A percentile compares a stretch with the other conserved stretches of the same genome.
phyloP scores from a whole-genome alignment of 2,113 vertebrate genomes.

The Odocoileus virginianus region DNA sequence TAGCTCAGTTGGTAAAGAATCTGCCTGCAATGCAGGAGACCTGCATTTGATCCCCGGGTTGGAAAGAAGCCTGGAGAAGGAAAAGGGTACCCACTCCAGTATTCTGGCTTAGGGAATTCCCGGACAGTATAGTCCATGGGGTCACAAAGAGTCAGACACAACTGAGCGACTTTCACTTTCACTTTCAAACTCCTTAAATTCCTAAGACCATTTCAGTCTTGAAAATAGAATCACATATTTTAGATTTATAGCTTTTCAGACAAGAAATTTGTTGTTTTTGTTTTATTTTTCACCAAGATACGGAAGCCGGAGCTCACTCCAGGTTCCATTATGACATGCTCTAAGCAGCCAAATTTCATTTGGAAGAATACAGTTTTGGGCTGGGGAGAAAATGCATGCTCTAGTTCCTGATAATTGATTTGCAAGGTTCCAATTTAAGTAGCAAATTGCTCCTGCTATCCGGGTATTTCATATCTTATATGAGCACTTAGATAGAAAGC shows the following conservation, averaged over 20 bases:
- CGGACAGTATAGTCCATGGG: not conserved
- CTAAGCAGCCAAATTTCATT: slow-evolving; percentile 38
- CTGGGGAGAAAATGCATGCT: slow-evolving; percentile 27
- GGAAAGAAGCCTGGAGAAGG: not conserved
- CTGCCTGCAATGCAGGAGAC: not conserved
- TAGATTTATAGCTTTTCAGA: slow-evolving; percentile 47
- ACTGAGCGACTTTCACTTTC: not conserved
- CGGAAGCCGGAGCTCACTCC: not conserved
- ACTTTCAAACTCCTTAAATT: not conserved
- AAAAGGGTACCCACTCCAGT: not conserved
- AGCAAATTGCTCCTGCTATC: slow-evolving; percentile 46
- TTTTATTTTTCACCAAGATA: slow-evolving; percentile 3
- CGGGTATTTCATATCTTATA: slow-evolving; percentile 25
- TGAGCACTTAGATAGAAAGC: slow-evolving; percentile 31
- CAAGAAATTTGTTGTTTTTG: not conserved
- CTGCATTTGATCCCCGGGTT: not conserved
- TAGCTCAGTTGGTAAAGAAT: not conserved
- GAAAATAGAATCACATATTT: not conserved
- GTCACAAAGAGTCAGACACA: not conserved
- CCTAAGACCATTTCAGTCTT: slow-evolving; percentile 39
- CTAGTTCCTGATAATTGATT: slow-evolving; percentile 54
- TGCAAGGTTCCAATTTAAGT: slow-evolving; percentile 49
- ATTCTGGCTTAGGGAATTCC: not conserved
- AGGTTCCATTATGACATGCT: not conserved
- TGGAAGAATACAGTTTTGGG: slow-evolving; percentile 26